Conservation (phyloP, 2,113 vertebrate genomes). For the Engystomops pustulosus region DNA sequence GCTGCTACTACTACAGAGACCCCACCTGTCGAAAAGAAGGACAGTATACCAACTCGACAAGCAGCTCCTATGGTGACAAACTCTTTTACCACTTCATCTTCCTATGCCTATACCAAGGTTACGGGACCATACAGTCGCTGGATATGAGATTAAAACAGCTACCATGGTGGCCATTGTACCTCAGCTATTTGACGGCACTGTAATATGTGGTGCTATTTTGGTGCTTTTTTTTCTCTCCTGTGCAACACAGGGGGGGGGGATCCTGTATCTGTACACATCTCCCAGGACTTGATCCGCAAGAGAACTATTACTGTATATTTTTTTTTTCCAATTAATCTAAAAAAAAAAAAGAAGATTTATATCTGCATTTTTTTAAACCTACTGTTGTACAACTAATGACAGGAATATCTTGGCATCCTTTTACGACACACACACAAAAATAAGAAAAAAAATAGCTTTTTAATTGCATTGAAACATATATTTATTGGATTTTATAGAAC, state of each 20-base stretch:
- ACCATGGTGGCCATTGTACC: conserved; percentile 72
- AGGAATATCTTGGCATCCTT: conserved; percentile 71
- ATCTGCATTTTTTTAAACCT: conserved; percentile 74
- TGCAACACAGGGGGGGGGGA: conserved; percentile 70
- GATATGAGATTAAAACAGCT: conserved; percentile 76
- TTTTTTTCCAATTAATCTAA: conserved; percentile 68
- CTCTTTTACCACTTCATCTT: conserved; percentile 92
- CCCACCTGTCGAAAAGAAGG: conserved; percentile 78
- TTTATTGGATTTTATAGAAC: conserved; percentile 74
- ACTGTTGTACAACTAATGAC: conserved; percentile 68
- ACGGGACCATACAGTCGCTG: conserved; percentile 97
- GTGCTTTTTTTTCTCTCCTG: conserved; percentile 81
- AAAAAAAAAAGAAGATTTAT: conserved; percentile 76
- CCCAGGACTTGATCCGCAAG: conserved; percentile 65
- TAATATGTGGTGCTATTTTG: conserved; percentile 71
- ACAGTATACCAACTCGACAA: conserved; percentile 82
- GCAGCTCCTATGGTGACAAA: conserved; percentile 86
- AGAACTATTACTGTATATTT: conserved; percentile 71
- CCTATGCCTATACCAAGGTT: conserved; percentile 95
- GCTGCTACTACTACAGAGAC: conserved; percentile 68
- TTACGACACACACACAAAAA: conserved; percentile 62
- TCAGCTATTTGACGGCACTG: conserved; percentile 73
- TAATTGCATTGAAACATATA: conserved; percentile 76
- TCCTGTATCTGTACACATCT: conserved; percentile 63
- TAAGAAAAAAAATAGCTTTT: conserved; percentile 69